These are phyloP conservation scores for Cistogaster globosa DNA, from an alignment of 2,888 invertebrate genomes.

Conservation along the genomic window DNA sequence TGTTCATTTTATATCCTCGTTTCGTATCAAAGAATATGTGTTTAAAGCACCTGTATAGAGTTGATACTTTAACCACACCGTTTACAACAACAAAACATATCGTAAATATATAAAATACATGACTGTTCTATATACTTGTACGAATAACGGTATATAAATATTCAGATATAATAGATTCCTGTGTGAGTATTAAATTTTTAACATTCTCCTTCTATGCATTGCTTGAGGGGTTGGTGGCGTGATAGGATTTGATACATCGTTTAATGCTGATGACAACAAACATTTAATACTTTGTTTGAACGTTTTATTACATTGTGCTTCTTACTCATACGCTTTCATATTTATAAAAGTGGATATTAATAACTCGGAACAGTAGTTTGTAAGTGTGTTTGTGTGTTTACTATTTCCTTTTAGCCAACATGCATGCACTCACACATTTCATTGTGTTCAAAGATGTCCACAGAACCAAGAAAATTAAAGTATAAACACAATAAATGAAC, in stretches of 20 bases:
- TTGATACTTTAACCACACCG: constrained; percentile 25
- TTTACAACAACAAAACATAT: background rate
- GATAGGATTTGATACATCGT: constrained; percentile 26
- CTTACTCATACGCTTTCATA: background rate
- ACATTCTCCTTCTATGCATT: too few species aligned
- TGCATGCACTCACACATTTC: constrained; percentile 30
- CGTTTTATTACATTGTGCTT: constrained; percentile 20
- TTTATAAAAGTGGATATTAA: background rate
- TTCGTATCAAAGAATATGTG: constrained; percentile 16
- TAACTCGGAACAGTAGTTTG: background rate
- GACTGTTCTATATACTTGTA: background rate
- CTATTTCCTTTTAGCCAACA: constrained; percentile 49
- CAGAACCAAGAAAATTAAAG: constrained; percentile 12
- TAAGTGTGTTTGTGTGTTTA: background rate
- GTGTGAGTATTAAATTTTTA: too few species aligned
- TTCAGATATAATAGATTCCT: too few species aligned
- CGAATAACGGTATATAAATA: too few species aligned
- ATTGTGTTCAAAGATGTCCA: constrained; percentile 44
- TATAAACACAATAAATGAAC: background rate
- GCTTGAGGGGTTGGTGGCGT: background rate
- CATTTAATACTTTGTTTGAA: background rate
- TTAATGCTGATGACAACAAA: constrained; percentile 60
- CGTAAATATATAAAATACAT: background rate
- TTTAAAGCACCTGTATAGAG: constrained; percentile 47
- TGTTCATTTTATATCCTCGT: background rate